A percentile compares a stretch with the other conserved stretches of the same genome.
Conservation (phyloP, 2,888 invertebrate species). For the Morpho deidamia region DNA sequence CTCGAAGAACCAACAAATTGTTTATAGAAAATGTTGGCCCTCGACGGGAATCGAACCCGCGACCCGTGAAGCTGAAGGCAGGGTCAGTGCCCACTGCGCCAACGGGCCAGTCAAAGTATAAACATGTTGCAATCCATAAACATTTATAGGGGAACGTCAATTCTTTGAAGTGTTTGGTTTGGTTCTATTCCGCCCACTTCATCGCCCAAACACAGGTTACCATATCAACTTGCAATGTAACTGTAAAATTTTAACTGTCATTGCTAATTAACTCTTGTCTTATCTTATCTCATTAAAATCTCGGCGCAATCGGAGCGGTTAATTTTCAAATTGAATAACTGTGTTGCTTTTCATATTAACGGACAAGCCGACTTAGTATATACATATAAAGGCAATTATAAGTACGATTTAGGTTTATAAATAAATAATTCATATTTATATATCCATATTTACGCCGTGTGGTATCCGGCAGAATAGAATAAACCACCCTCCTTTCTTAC, state of each 20-base stretch:
- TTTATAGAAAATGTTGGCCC: too few relatives aligned
- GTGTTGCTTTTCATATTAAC: conserved; percentile 8
- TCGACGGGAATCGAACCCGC: too few relatives aligned
- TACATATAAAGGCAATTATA: too few relatives aligned
- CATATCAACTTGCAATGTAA: neutral
- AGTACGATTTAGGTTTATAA: too few relatives aligned
- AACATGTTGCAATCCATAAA: too few relatives aligned
- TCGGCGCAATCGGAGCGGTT: conserved; percentile 1
- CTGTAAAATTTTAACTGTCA: neutral
- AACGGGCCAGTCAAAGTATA: neutral
- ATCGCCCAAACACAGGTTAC: neutral
- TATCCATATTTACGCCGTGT: too few relatives aligned
- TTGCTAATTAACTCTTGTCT: neutral
- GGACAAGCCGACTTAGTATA: neutral
- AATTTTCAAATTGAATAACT: conserved; percentile 13
- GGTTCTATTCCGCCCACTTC: neutral
- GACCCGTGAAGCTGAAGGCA: too few relatives aligned
- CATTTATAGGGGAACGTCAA: neutral
- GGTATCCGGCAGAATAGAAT: too few relatives aligned
- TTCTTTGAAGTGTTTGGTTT: neutral
- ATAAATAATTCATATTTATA: too few relatives aligned
- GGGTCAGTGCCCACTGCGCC: neutral
- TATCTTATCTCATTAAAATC: conserved; percentile 2
- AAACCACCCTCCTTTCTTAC: too few relatives aligned
- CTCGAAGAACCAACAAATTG: too few relatives aligned